These are phyloP conservation scores for Cyaniris semiargus DNA, from an alignment of 2,888 invertebrate species.

Conservation along the genomic window DNA sequence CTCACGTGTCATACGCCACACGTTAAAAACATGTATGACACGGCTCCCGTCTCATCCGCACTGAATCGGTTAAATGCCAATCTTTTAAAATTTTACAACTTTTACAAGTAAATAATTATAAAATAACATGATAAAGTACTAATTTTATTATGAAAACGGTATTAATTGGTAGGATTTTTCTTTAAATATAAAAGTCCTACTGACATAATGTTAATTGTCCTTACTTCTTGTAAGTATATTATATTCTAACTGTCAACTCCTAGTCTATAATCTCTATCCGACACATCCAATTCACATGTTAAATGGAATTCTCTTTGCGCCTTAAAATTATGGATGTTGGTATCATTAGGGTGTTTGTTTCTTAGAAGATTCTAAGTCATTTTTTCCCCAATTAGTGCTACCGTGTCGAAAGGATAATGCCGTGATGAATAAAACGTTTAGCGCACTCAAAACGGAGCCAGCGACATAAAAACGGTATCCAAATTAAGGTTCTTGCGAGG, in stretches of 20 bases:
- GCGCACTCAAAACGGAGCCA: slow-evolving; percentile 71
- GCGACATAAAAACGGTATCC: slow-evolving; percentile 47
- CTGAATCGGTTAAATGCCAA: too few species aligned
- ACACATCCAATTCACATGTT: slow-evolving; percentile 78
- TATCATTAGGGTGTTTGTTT: slow-evolving; percentile 78
- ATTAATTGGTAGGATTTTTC: too few species aligned
- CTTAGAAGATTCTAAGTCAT: slow-evolving; percentile 70
- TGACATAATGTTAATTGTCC: too few species aligned
- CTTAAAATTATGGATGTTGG: slow-evolving; percentile 69
- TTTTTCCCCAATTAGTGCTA: slow-evolving; percentile 80
- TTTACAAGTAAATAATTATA: too few species aligned
- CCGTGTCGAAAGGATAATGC: slow-evolving; percentile 81
- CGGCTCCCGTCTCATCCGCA: too few species aligned
- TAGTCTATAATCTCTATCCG: slow-evolving; percentile 54
- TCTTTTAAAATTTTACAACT: too few species aligned
- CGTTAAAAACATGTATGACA: too few species aligned
- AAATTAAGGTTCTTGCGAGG: slow-evolving; percentile 10
- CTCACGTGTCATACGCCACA: too few species aligned
- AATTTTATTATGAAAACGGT: too few species aligned
- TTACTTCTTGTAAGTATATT: too few species aligned
- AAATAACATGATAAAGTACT: too few species aligned
- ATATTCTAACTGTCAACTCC: slow-evolving; percentile 36
- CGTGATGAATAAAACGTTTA: slow-evolving; percentile 73
- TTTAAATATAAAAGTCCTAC: too few species aligned
- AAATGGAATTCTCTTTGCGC: slow-evolving; percentile 77